phyloP scores from a whole-genome alignment of 2,888 invertebrate genomes.

The Morinoia aosen region DNA sequence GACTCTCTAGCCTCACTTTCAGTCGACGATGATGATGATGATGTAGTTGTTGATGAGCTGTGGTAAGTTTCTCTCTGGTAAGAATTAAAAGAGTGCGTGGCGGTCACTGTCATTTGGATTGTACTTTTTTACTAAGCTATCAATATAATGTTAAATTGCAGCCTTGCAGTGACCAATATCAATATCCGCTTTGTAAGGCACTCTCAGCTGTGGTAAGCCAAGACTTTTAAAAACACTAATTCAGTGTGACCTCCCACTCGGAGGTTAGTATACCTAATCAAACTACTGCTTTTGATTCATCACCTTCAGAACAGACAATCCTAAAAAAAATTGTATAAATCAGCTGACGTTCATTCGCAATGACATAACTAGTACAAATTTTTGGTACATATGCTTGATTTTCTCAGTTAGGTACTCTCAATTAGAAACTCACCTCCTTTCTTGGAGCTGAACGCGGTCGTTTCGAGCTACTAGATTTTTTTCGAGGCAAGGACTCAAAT shows the following conservation, averaged over 20 bases:
- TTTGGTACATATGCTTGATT: background rate
- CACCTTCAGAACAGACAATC: background rate
- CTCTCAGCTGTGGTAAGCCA: background rate
- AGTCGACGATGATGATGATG: background rate
- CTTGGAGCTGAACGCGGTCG: constrained; percentile 44
- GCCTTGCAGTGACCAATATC: too few relatives aligned
- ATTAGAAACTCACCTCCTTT: background rate
- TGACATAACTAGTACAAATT: background rate
- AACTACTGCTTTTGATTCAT: background rate
- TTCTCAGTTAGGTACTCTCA: background rate
- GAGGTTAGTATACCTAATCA: background rate
- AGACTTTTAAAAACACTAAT: background rate
- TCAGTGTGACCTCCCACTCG: background rate
- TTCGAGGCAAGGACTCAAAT: background rate
- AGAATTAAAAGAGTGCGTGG: background rate
- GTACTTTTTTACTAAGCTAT: background rate
- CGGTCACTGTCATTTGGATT: background rate
- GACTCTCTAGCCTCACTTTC: background rate
- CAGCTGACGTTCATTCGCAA: background rate
- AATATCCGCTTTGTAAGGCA: background rate
- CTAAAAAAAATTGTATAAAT: background rate
- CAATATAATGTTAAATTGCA: too few relatives aligned
- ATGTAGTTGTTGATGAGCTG: background rate
- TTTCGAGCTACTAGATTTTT: background rate
- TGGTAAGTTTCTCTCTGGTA: constrained; percentile 3